A percentile compares a stretch with the other conserved stretches of the same genome.
Evolutionary conservation across 37 sponge, comb jelly and placozoan species (phyloP).

Genomic region (Spongilla lacustris): DNA sequence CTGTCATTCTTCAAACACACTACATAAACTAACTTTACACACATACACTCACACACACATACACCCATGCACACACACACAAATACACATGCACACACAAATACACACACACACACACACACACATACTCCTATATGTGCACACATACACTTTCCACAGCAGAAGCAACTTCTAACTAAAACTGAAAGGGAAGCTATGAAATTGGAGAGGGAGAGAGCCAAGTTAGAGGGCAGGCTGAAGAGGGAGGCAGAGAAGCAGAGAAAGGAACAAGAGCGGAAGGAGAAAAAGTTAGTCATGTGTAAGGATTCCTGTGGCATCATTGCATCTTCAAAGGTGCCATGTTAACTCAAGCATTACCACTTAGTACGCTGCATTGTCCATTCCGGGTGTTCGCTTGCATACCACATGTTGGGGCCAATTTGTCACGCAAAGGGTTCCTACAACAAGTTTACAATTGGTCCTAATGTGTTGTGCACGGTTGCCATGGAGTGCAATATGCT

Average conservation of each 20-base stretch:
- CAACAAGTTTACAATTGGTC: neutral
- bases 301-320: neutral
- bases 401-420: neutral
- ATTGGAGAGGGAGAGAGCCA: slow-evolving; percentile 34
- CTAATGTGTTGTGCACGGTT: neutral
- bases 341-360: neutral
- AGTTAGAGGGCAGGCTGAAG: slow-evolving; percentile 18
- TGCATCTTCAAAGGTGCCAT: neutral
- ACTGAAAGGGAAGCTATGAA: slow-evolving; percentile 18
- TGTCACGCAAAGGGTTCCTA: neutral
- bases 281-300: slow-evolving; percentile 18
- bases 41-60: no score
- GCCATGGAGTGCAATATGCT: neutral
- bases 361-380: neutral
- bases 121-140: neutral
- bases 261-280: slow-evolving; percentile 41
- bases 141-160: neutral
- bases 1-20: no score
- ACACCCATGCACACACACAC: no score
- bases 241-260: slow-evolving; percentile 49
- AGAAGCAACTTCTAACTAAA: neutral
- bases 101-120: neutral
- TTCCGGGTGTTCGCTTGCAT: neutral
- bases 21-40: no score
- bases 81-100: neutral